Evolutionary conservation across 1,140 invertebrate genomes (phyloP), one percentile per base, ranked within the genome.

Genomic region (Magallana ariakensis): DNA sequence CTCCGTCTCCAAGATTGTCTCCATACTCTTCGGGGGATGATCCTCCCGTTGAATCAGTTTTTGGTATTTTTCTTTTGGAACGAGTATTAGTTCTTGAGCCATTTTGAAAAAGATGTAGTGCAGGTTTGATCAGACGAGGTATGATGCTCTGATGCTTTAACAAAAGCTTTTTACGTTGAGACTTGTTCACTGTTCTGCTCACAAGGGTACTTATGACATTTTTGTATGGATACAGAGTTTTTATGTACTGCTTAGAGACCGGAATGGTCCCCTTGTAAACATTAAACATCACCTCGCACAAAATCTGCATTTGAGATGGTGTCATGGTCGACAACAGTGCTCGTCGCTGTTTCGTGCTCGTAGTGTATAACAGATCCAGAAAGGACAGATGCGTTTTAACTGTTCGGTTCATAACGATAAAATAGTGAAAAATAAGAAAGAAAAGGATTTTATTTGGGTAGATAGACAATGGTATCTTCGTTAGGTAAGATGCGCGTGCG

Each of bases 231-330:
- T 19, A 16, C 54, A 87, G 57, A 19, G 15, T 62, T 46, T 70
- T 54, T 53, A 85, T 19, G 55, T 87, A 85, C 11, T 80, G 16
- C 22, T 15, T 26, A 26, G 55, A 62, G 6, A 81, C 16, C 10
- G 80, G 26, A 53, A 83, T 57, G 1, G 15, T 60, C 9, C 80
- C 80, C 57, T 87, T 84, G 54, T 85, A 87, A 13, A 87, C 60
- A 57, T 87, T 87, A 33, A 80, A 53, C 9, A 70, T 70, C 15
- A 87, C 62, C 81, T 87, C 82, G 22, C 58, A 84, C 60, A 87
- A 10, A 19, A 62, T 70, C 55, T 80, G n/a, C 19, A 58, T 54
- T 26, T 87, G 87, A 22, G 56, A 57, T 62, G 33, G 7, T 8
- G 83, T 81, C 8, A 87, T 46, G 2, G 83, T 84, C 15, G 22